Percentiles rank a stretch among this genome's conserved stretches.
These are phyloP conservation scores for Hemitrygon akajei DNA, from an alignment of 2,797 vertebrate genomes.

Conservation along the genomic window DNA sequence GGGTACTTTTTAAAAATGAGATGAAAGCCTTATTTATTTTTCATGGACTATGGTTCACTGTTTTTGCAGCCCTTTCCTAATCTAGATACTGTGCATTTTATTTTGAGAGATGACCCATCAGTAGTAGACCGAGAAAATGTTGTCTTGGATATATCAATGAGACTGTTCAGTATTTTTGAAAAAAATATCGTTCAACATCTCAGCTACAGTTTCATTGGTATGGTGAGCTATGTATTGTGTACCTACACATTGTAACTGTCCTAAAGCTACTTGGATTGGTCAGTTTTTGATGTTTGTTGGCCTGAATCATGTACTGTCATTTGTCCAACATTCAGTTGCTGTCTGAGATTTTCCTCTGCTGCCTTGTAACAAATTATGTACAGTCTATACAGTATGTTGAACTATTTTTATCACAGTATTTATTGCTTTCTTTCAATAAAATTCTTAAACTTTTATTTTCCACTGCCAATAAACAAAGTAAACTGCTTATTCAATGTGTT, in stretches of 20 bases:
- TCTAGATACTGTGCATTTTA: slow-evolving; percentile 48
- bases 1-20: slow-evolving; percentile 48
- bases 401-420: slow-evolving; percentile 99
- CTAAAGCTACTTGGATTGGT: slow-evolving; percentile 48
- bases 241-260: slow-evolving; percentile 44
- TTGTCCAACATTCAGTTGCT: slow-evolving; percentile 43
- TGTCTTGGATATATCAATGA: slow-evolving; percentile 6
- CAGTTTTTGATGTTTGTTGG: slow-evolving; percentile 65
- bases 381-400: slow-evolving; percentile 82
- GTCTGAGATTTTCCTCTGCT: slow-evolving; percentile 60
- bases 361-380: slow-evolving; percentile 93
- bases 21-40: slow-evolving; percentile 65
- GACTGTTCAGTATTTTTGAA: slow-evolving; percentile 34
- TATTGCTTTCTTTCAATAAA: slow-evolving; percentile 99
- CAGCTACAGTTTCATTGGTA: slow-evolving; percentile 49
- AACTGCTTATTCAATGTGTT: slow-evolving; percentile 31
- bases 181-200: slow-evolving; percentile 46
- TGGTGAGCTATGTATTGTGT: slow-evolving; percentile 39
- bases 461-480: slow-evolving; percentile 71
- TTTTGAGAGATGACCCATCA: slow-evolving; percentile 42
- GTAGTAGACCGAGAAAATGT: background rate
- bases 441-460: slow-evolving; percentile 86
- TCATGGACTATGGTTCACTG: slow-evolving; percentile 50
- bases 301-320: slow-evolving; percentile 68
- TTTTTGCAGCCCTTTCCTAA: slow-evolving; percentile 51